A percentile compares a stretch with the other conserved stretches of the same genome.
Evolutionary conservation across 2,888 invertebrate genomes (phyloP).

Genomic region (Parelbella ahira): DNA sequence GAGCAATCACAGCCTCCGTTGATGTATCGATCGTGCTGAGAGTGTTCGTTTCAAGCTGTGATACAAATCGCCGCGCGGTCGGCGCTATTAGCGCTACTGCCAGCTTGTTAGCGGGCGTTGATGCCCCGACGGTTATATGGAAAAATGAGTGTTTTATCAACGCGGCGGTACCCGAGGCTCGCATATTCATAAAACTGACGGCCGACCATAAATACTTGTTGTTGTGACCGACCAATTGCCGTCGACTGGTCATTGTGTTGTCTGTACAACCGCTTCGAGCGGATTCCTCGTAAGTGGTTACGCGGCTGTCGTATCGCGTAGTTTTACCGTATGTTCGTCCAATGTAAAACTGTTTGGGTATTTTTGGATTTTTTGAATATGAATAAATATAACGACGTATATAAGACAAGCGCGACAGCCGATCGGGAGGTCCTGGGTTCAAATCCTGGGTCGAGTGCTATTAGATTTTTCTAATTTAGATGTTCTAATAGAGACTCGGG

Average conservation of each 20-base stretch:
- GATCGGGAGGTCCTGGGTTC: too few species aligned
- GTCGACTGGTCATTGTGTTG: conserved; percentile 18
- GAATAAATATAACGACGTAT: too few species aligned
- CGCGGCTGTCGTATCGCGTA: background rate
- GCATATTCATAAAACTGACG: conserved; percentile 67
- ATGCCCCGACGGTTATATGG: conserved; percentile 35
- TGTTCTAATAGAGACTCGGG: too few species aligned
- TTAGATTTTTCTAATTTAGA: too few species aligned
- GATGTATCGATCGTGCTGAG: too few species aligned
- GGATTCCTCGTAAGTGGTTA: background rate
- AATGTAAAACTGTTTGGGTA: too few species aligned
- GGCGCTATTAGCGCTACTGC: too few species aligned
- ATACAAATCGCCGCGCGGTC: conserved; percentile 42
- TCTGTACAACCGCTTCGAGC: background rate
- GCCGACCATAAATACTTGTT: conserved; percentile 51
- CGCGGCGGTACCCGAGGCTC: conserved; percentile 36
- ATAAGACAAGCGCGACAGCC: too few species aligned
- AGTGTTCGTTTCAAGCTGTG: conserved; percentile 3
- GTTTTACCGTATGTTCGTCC: background rate
- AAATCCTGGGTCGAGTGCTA: too few species aligned
- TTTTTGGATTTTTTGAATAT: too few species aligned
- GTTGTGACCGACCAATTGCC: conserved; percentile 38
- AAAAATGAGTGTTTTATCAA: conserved; percentile 65
- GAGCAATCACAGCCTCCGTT: too few species aligned
- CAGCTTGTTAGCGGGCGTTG: too few species aligned